Percentiles rank a stretch among this genome's conserved stretches.
These are phyloP conservation scores for Larimichthys polyactis DNA, from an alignment of 2,113 vertebrate species.

Conservation along the genomic window DNA sequence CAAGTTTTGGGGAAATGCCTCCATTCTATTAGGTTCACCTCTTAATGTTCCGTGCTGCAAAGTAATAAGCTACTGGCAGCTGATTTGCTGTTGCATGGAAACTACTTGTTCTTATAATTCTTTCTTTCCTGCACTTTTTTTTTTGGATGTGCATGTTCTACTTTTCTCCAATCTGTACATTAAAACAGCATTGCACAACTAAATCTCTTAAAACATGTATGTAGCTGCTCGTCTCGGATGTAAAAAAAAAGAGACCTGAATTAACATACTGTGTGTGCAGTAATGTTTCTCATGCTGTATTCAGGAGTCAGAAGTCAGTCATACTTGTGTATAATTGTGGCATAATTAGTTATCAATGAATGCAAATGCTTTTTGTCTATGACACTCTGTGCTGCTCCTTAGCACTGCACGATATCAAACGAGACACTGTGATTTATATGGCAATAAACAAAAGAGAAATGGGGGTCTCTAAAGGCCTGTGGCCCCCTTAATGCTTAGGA, in stretches of 20 bases:
- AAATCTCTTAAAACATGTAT: background rate
- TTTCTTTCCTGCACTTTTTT: background rate
- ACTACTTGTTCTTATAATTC: background rate
- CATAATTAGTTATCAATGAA: conserved; percentile 2
- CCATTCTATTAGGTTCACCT: conserved; percentile 6
- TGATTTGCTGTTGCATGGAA: conserved; percentile 23
- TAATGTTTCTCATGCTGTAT: background rate
- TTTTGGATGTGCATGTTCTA: background rate
- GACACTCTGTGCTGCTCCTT: conserved; percentile 16
- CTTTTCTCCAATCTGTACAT: background rate
- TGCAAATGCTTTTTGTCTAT: background rate
- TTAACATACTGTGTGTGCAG: background rate
- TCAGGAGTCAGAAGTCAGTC: background rate
- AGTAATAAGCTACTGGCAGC: conserved; percentile 2
- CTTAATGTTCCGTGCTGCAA: background rate
- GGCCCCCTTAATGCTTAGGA: conserved; percentile 56
- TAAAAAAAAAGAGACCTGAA: background rate
- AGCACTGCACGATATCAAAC: conserved; percentile 17
- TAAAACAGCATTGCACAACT: background rate
- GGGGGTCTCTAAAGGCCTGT: conserved; percentile 46
- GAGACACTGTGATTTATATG: conserved; percentile 56
- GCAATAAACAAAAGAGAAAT: conserved; percentile 60
- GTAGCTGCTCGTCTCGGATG: background rate
- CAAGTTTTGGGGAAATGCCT: background rate
- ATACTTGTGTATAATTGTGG: background rate